phyloP scores from a whole-genome alignment of 92 coral and sea anemone genomes.

The Porites cylindrica region DNA sequence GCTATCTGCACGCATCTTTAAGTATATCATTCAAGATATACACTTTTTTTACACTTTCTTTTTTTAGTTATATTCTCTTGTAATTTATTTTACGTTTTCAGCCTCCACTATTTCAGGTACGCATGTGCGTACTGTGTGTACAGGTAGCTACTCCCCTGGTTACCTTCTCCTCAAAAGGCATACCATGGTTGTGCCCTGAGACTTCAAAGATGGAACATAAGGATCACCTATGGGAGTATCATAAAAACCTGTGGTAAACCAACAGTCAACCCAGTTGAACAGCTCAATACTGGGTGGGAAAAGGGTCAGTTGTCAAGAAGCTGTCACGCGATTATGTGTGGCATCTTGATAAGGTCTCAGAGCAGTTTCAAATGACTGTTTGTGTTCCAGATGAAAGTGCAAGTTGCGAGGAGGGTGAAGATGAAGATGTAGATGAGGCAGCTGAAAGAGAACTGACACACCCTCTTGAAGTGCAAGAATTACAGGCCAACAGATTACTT shows the following conservation, averaged over 20 bases:
- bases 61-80: too few species aligned
- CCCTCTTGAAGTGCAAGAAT: conserved; percentile 21
- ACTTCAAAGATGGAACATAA: conserved; percentile 20
- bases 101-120: too few species aligned
- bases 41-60: too few species aligned
- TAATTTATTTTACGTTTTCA: too few species aligned
- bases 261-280: too few species aligned
- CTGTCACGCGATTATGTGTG: conserved; percentile 27
- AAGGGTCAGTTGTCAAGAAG: conserved; percentile 50
- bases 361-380: conserved; percentile 14
- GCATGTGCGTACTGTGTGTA: too few species aligned
- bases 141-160: too few species aligned
- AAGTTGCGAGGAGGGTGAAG: conserved; percentile 8
- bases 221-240: conserved; percentile 40
- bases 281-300: conserved; percentile 60
- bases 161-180: conserved; percentile 34
- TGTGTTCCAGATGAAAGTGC: background rate
- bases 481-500: conserved; percentile 43
- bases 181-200: conserved; percentile 39
- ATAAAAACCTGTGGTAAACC: conserved; percentile 39
- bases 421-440: conserved; percentile 25
- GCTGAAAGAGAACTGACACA: conserved; percentile 30
- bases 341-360: conserved; percentile 23
- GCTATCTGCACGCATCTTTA: too few species aligned
- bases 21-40: too few species aligned